phyloP scores from a whole-genome alignment of 2,888 invertebrate species.

The Hydrotaea diabolus region DNA sequence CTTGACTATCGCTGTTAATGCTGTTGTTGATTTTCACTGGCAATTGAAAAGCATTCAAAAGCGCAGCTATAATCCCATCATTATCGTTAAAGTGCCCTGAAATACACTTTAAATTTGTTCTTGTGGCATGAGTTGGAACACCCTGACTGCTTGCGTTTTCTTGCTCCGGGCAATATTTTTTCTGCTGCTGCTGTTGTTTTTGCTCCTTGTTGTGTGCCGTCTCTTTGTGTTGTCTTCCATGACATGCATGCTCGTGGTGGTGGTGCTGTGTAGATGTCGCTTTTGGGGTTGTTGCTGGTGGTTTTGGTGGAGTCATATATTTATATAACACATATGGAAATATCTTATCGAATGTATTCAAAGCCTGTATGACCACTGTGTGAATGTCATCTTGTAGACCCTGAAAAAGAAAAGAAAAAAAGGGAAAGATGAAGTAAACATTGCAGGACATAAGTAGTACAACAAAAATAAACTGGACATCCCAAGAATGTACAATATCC shows the following conservation, averaged over 20 bases:
- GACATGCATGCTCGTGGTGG: constrained; percentile 61
- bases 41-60: constrained; percentile 80
- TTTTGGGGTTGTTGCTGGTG: constrained; percentile 73
- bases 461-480: constrained; percentile 3
- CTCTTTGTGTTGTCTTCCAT: constrained; percentile 70
- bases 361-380: constrained; percentile 81
- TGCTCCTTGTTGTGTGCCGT: constrained; percentile 65
- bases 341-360: constrained; percentile 80
- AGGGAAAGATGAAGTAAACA: constrained; percentile 21
- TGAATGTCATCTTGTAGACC: constrained; percentile 81
- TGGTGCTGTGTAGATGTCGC: constrained; percentile 63
- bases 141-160: constrained; percentile 58
- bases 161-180: constrained; percentile 72
- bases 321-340: constrained; percentile 80
- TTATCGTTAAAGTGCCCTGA: constrained; percentile 75
- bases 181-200: constrained; percentile 56
- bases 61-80: constrained; percentile 79
- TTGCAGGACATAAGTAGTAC: background rate
- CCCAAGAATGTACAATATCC: constrained; percentile 37
- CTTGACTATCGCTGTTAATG: constrained; percentile 36
- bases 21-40: constrained; percentile 74
- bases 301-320: constrained; percentile 78
- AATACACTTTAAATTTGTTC: constrained; percentile 65
- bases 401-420: constrained; percentile 71
- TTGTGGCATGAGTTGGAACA: background rate